Evolutionary conservation across 2,113 vertebrate species (phyloP).

Genomic region (Aspidoscelis tigris): DNA sequence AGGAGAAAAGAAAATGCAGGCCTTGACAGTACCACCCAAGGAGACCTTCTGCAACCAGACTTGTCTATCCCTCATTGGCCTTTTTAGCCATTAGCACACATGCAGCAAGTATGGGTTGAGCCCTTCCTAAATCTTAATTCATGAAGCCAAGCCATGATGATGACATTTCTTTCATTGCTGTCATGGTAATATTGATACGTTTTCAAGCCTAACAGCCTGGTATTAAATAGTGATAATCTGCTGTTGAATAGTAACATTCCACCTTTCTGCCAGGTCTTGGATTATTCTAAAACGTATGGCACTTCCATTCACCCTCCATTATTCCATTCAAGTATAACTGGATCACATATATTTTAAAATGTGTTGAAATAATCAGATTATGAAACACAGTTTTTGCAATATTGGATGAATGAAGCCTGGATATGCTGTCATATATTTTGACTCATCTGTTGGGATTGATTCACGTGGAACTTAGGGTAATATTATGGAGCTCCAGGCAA

Average conservation of each 20-base stretch:
- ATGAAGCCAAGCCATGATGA: too few species aligned
- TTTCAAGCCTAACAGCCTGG: too few species aligned
- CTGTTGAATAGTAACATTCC: constrained; percentile 9
- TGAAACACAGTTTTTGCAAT: constrained; percentile 22
- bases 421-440: constrained; percentile 6
- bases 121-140: too few species aligned
- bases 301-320: background rate
- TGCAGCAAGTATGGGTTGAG: too few species aligned
- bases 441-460: constrained; percentile 24
- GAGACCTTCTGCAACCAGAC: too few species aligned
- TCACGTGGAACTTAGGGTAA: constrained; percentile 17
- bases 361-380: background rate
- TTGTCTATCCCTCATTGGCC: too few species aligned
- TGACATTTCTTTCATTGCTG: too few species aligned
- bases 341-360: constrained; percentile 18
- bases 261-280: background rate
- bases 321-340: background rate
- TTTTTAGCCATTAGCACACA: too few species aligned
- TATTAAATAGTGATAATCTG: background rate
- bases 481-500: constrained; percentile 39
- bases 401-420: constrained; percentile 18
- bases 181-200: too few species aligned
- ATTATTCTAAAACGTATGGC: background rate
- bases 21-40: too few species aligned
- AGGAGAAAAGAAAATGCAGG: too few species aligned